Percentiles rank a stretch among this genome's conserved stretches.
These are phyloP conservation scores for Dascyllus trimaculatus DNA, from an alignment of 2,113 vertebrate species.

Conservation along the genomic window DNA sequence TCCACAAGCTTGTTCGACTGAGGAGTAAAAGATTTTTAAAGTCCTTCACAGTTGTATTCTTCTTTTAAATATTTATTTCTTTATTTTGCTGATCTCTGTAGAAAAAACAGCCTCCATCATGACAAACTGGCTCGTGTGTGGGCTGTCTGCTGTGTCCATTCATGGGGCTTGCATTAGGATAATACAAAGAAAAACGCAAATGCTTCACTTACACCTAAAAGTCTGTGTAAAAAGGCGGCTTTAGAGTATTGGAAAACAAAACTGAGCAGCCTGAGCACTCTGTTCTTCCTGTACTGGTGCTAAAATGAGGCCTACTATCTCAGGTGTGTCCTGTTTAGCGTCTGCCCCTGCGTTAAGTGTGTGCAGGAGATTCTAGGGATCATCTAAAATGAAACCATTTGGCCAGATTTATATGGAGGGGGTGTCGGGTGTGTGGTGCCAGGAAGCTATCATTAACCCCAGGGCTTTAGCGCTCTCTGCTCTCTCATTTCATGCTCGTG, in stretches of 20 bases:
- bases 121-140: slow-evolving; percentile 65
- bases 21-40: slow-evolving; percentile 91
- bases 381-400: slow-evolving; percentile 85
- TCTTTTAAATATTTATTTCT: slow-evolving; percentile 89
- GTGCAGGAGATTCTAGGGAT: slow-evolving; percentile 78
- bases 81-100: slow-evolving; percentile 91
- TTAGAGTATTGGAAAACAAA: slow-evolving; percentile 31
- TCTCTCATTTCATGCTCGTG: slow-evolving; percentile 88
- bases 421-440: slow-evolving; percentile 66
- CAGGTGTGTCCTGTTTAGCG: slow-evolving; percentile 51
- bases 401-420: slow-evolving; percentile 82
- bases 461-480: slow-evolving; percentile 82
- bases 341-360: slow-evolving; percentile 40
- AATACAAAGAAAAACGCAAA: slow-evolving; percentile 51
- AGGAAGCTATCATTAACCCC: slow-evolving; percentile 84
- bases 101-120: slow-evolving; percentile 68
- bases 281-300: not conserved
- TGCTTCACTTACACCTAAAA: slow-evolving; percentile 46
- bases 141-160: slow-evolving; percentile 60
- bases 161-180: slow-evolving; percentile 48
- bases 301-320: slow-evolving; percentile 48
- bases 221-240: slow-evolving; percentile 19
- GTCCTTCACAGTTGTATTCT: slow-evolving; percentile 85
- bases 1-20: slow-evolving; percentile 96
- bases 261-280: not conserved